Base-by-base conservation (phyloP, 2,888 invertebrate genomes). In the Hofmannophila pseudospretella region DNA sequence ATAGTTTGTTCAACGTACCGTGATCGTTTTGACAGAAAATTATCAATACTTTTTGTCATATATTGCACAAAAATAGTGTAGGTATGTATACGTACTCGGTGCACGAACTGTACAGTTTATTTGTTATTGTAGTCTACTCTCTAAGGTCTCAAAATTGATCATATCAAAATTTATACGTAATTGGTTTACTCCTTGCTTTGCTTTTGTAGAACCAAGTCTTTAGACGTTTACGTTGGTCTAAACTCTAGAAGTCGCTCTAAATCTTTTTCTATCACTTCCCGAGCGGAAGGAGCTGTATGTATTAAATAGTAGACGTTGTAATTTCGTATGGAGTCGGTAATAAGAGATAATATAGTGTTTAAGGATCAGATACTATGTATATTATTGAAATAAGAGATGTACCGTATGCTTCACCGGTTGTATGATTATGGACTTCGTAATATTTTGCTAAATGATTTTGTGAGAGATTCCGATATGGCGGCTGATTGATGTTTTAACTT, bases 81-180 rank as follows among this genome's bases (percentile, higher is more conserved):
- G n/a, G n/a, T n/a, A n/a, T n/a, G n/a, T n/a, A n/a, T n/a, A n/a
- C n/a, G n/a, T n/a, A n/a, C n/a, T n/a, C n/a, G n/a, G n/a, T n/a
- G n/a, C n/a, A n/a, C n/a, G n/a, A n/a, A n/a, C n/a, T n/a, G n/a
- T n/a, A n/a, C n/a, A n/a, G 63, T 59, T 66, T 55, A 59, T 73
- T 68, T 64, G 63, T 73, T 72, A 64, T 64, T 58, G 54, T 57
- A 61, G 54, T 50, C 34, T 46, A 39, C 44, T 62, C n/a, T 7
- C 36, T 73, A 76, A 75, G 71, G 64, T 77, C 63, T 74, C 64
- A 64, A 67, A 75, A 77, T 68, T 69, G 73, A 82, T 85, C 85
- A 85, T 85, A 85, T 85, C 85, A 85, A 80, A 40, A 71, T 78
- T 81, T 81, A 85, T 84, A 85, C 85, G 85, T 85, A 85, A 81